Evolutionary conservation across 2,888 invertebrate species (phyloP), one percentile per base, ranked within the genome.

Genomic region (Lottia scabra): DNA sequence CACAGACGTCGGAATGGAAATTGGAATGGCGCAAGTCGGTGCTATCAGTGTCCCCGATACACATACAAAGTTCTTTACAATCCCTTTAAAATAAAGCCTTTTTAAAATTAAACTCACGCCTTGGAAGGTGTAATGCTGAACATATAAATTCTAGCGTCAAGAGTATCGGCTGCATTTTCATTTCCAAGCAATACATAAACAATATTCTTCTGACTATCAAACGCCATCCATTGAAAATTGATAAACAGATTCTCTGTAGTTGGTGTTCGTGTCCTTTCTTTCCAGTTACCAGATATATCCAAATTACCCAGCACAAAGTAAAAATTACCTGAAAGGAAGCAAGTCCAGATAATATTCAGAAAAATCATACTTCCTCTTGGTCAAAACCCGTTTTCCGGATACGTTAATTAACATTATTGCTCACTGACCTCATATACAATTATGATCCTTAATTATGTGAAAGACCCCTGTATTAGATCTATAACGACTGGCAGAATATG

Each of bases 141-240:
- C 1, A 71, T 75, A 74, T 78, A 79, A 26, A 83, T 77, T 62
- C 79, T 79, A 19, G 80, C 78, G n/a, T 74, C 75, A 46, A 83
- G 71, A 15, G 65, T 68, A 27, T 78, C 77, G 0, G 81, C 72
- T 8, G 76, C 77, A 46, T 83, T 83, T 68, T 83, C 83, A 69
- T 83, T 83, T 27, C 81, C 83, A 73, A 83, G 66, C 38, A 83
- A 65, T 13, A 79, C 76, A 72, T 75, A 80, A 8, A 78, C 70
- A 23, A 71, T 56, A 26, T 77, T 73, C 23, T 75, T 75, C 23
- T 76, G 73, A 23, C 75, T 65, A 46, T 83, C 80, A 8, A 77
- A 73, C 64, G 80, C 79, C 8, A 80, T 75, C 80, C 80, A 83
- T 65, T 79, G 78, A 65, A 74, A 83, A 68, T 83, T 83, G 0